Evolutionary conservation across 2,113 vertebrate species (phyloP), one percentile per base, ranked within the genome.

Genomic region (Vireo altiloquus): DNA sequence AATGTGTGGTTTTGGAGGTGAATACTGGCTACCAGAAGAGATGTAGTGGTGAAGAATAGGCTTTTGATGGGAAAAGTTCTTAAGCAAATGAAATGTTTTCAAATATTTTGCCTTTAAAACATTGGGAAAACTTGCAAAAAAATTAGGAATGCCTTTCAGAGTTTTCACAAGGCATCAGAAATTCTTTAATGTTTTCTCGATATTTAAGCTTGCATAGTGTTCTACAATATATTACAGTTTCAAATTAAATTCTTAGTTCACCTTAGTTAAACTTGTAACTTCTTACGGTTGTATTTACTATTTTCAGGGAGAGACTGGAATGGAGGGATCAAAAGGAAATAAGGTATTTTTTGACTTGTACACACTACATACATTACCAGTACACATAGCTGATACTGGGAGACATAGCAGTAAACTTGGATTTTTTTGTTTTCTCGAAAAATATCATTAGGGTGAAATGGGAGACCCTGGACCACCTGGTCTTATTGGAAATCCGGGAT

Each of bases 391-490:
- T 74, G 54, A 33, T 60, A 30, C 30, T 70, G 49, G 16, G 17
- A 72, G 16, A 50, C 5, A 11, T 21, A 72, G 37, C 9, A 84
- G 15, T 87, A 79, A 92, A 35, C 47, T 8, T 64, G 52, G 3
- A 6, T 28, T 47, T 84, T 49, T 89, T 54, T 52, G 4, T 87
- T 78, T 95, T 79, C 46, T 50, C 50, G 71, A 90, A 95, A 25
- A 81, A 92, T 81, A 59, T 79, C 9, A 47, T 83, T 96, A 98
- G 97, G 98, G 98, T 66, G 97, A 97, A 97, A 96, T 98, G 97
- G 99, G 99, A 97, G 97, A 97, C 71, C 87, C 95, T 35, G 99
- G 99, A 64, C 96, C 95, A 30, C 97, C 98, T 35, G 99, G 99
- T 65, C 94, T 97, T 60, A 94, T 37, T 81, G 99, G 99, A 97